These are phyloP conservation scores for Artemisiospiza belli DNA, from an alignment of 2,113 vertebrate genomes.

Conservation along the genomic window DNA sequence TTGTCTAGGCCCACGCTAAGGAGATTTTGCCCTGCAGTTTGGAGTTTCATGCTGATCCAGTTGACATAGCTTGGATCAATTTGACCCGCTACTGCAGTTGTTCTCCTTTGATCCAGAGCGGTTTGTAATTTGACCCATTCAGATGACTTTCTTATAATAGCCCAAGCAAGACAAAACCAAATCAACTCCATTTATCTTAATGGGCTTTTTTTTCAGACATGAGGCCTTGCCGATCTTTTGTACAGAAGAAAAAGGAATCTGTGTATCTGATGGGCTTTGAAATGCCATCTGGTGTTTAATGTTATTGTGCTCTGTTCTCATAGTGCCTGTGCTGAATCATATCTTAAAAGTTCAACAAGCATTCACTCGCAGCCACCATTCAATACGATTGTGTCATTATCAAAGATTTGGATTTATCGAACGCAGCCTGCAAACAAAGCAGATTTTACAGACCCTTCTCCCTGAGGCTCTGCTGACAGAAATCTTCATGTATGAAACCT, in stretches of 20 bases:
- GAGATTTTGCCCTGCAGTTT: slow-evolving; percentile 53
- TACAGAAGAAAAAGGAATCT: slow-evolving; percentile 71
- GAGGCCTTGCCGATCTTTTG: slow-evolving; percentile 72
- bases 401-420: slow-evolving; percentile 70
- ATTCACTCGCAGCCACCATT: slow-evolving; percentile 65
- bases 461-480: not conserved
- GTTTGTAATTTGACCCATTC: slow-evolving; percentile 76
- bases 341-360: slow-evolving; percentile 77
- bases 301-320: slow-evolving; percentile 70
- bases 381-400: slow-evolving; percentile 65
- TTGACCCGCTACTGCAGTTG: slow-evolving; percentile 61
- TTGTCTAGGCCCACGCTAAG: slow-evolving; percentile 15
- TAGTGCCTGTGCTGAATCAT: slow-evolving; percentile 66
- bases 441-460: slow-evolving; percentile 36
- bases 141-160: slow-evolving; percentile 73
- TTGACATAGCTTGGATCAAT: slow-evolving; percentile 70
- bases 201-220: slow-evolving; percentile 56
- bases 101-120: slow-evolving; percentile 68
- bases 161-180: slow-evolving; percentile 73
- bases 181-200: slow-evolving; percentile 80
- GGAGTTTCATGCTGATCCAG: slow-evolving; percentile 72
- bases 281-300: slow-evolving; percentile 79
- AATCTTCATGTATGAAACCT: slow-evolving; percentile 17
- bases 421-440: slow-evolving; percentile 68
- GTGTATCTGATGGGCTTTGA: slow-evolving; percentile 78